A percentile compares a stretch with the other conserved stretches of the same genome.
phyloP scores from a whole-genome alignment of 2,113 vertebrate genomes.

The Otocyon megalotis region DNA sequence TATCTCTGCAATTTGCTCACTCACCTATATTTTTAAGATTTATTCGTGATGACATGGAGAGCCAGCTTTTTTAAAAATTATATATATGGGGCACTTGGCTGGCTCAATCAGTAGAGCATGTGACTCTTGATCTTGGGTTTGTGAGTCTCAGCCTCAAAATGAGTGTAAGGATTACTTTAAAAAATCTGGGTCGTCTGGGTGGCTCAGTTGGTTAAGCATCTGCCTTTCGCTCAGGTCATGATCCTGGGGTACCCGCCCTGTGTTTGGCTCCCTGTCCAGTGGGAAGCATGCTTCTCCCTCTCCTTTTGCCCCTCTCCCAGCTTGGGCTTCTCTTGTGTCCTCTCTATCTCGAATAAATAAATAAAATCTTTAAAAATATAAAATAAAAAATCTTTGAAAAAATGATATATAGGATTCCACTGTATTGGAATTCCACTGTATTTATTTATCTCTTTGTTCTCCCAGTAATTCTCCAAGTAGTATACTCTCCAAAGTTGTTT shows the following conservation, averaged over 20 bases:
- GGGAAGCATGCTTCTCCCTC: neutral
- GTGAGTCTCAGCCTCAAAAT: neutral
- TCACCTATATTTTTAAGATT: neutral
- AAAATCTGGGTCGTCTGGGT: neutral
- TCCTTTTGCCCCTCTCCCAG: neutral
- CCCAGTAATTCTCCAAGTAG: neutral
- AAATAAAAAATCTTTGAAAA: neutral
- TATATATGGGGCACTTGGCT: neutral
- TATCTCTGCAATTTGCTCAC: neutral
- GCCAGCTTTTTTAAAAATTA: neutral
- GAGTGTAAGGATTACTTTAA: neutral
- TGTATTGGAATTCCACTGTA: neutral
- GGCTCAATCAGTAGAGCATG: neutral
- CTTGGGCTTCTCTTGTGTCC: no score
- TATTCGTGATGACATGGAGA: neutral
- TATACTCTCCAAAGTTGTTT: neutral
- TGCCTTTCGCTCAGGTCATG: no score
- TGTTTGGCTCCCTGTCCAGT: neutral
- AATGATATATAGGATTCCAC: neutral
- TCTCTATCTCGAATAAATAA: neutral
- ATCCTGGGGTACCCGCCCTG: neutral
- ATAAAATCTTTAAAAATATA: neutral
- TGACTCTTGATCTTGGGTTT: neutral
- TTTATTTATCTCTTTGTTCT: neutral
- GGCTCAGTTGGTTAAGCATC: no score